These are phyloP conservation scores for Haemorhous mexicanus DNA, from an alignment of 2,113 vertebrate genomes.

Conservation along the genomic window DNA sequence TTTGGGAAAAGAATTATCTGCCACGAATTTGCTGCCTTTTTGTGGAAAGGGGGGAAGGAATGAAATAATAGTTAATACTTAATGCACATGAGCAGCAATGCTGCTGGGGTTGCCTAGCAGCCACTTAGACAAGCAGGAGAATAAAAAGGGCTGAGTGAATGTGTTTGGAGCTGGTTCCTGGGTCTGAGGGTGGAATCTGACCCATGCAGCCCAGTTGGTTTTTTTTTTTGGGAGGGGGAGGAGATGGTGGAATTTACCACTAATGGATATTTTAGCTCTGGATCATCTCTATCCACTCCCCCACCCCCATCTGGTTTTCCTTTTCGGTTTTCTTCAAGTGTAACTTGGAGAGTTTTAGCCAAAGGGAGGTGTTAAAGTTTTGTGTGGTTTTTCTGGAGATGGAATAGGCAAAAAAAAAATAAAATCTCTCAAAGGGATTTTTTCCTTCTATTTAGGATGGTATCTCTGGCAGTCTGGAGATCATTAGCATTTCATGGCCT, in stretches of 20 bases:
- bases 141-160: conserved; percentile 26
- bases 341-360: conserved; percentile 26
- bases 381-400: conserved; percentile 24
- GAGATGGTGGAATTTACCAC: conserved; percentile 17
- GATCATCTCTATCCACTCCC: not conserved
- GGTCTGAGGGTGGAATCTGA: conserved; percentile 20
- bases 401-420: not conserved
- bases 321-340: not conserved
- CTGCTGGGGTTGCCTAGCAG: conserved; percentile 64
- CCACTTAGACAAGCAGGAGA: conserved; percentile 42
- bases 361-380: conserved; percentile 55
- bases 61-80: conserved; percentile 39
- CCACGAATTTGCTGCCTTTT: not conserved
- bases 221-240: not conserved
- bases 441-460: conserved; percentile 5
- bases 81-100: conserved; percentile 27
- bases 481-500: conserved; percentile 28
- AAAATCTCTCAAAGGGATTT: not conserved
- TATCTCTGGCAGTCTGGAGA: conserved; percentile 18
- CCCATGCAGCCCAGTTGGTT: not conserved
- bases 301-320: conserved; percentile 42
- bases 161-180: conserved; percentile 41
- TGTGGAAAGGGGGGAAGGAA: not conserved
- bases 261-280: not conserved
- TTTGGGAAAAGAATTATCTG: not conserved